Evolutionary conservation across 2,797 vertebrate genomes (phyloP), one percentile per base, ranked within the genome.

Genomic region (Gadopsis bispinosus): DNA sequence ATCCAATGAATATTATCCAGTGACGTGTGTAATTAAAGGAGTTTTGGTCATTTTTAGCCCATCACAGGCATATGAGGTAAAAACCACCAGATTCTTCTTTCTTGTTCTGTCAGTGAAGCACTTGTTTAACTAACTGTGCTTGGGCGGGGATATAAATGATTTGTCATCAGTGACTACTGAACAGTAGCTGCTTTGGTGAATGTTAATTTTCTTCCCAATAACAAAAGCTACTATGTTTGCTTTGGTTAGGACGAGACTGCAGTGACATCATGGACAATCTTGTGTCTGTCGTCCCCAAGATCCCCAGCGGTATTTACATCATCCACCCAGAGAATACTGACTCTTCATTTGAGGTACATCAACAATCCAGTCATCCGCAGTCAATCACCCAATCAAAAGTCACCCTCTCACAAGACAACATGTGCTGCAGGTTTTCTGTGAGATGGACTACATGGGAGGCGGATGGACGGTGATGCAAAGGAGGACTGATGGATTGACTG

Each of bases 391-490:
- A 2, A 4, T 43, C 22, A 8, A 55, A 0, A 4, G 4, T 54
- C 33, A 5, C 7, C 3, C 3, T 26, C 33, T 70, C 17, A 48
- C 59, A 74, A 53, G 22, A 39, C 22, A n/a, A 51, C 0, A 6
- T 78, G 68, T 81, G 19, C 69, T 92, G 77, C 90, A 99, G 97
- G 97, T 97, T 37, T 96, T 98, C 87, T 98, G 97, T 92, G 97
- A 98, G 89, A 98, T 98, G 97, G 97, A 98, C 88, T 97, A 97
- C 80, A 97, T 95, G 97, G 97, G 96, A 81, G 97, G 97, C 4
- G 97, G 97, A 51, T 98, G 97, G 97, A 97, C 97, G 0, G 95
- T 97, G 80, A 91, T 98, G 89, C 97, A 98, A 82, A 96, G 96
- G 87, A 96, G 97, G 89, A 95, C 90, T 5, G 95, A 96, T 26